Percentiles rank a stretch among this genome's conserved stretches.
These are phyloP conservation scores for Spodoptera littoralis DNA, from an alignment of 2,888 invertebrate species.

Conservation along the genomic window DNA sequence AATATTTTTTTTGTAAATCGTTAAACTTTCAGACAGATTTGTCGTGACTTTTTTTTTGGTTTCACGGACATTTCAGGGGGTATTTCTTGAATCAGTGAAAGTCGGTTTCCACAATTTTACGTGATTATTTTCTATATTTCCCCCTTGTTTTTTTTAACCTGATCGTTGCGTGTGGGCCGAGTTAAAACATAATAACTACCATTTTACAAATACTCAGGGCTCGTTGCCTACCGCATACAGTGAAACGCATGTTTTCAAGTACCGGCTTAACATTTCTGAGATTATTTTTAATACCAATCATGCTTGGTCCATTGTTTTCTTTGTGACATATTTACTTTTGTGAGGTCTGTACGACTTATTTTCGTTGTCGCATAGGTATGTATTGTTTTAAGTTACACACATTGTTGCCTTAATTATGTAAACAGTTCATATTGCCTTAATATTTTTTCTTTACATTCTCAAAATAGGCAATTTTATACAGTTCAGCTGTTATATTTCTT, in stretches of 20 bases:
- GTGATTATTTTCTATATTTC: conserved; percentile 69
- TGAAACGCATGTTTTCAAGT: conserved; percentile 82
- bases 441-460: background rate
- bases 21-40: conserved; percentile 67
- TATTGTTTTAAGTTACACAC: conserved; percentile 60
- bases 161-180: conserved; percentile 83
- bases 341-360: conserved; percentile 59
- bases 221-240: conserved; percentile 82
- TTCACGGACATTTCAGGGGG: conserved; percentile 50
- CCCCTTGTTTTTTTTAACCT: conserved; percentile 70
- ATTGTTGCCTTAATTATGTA: conserved; percentile 48
- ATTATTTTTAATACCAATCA: conserved; percentile 79
- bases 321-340: conserved; percentile 80
- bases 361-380: conserved; percentile 56
- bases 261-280: conserved; percentile 72
- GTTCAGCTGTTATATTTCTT: background rate
- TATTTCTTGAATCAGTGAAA: conserved; percentile 46
- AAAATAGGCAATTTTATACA: background rate
- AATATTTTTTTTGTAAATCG: conserved; percentile 74
- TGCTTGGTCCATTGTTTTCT: conserved; percentile 81
- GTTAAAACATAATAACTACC: conserved; percentile 78
- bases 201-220: conserved; percentile 74
- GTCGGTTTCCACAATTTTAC: conserved; percentile 57
- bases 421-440: conserved; percentile 27
- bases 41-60: conserved; percentile 56